Percentiles rank a stretch among this genome's conserved stretches.
Conservation (phyloP, 2,888 invertebrate species). For the Tipula helvola region DNA sequence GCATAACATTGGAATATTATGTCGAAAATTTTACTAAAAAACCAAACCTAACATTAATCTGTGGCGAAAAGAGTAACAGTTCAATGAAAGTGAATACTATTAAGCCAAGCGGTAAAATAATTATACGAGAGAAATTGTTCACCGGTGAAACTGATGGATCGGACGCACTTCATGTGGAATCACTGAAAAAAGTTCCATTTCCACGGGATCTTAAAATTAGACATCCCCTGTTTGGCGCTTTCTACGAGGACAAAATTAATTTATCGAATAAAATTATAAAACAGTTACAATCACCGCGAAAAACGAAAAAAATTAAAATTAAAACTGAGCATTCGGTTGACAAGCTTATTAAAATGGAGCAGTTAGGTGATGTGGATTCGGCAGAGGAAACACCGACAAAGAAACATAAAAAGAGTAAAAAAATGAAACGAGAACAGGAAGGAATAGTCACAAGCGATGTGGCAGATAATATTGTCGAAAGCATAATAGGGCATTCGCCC, state of each 20-base stretch:
- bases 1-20: neutral
- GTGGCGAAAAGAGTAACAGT: neutral
- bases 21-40: neutral
- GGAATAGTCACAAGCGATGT: neutral
- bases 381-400: neutral
- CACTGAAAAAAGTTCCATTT: slow-evolving; percentile 18
- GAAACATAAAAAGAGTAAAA: neutral
- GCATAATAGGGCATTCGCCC: neutral
- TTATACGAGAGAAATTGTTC: neutral
- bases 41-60: neutral
- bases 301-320: neutral
- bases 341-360: neutral
- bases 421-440: neutral
- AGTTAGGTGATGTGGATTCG: neutral
- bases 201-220: slow-evolving; percentile 21
- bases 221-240: slow-evolving; percentile 23
- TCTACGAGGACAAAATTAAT: slow-evolving; percentile 20
- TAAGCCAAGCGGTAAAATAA: neutral
- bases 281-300: neutral
- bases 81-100: neutral
- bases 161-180: neutral
- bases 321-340: neutral
- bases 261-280: slow-evolving; percentile 13
- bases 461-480: neutral
- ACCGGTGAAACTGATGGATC: neutral